These are phyloP conservation scores for Brassicogethes aeneus DNA, from an alignment of 2,888 invertebrate genomes.

Conservation along the genomic window DNA sequence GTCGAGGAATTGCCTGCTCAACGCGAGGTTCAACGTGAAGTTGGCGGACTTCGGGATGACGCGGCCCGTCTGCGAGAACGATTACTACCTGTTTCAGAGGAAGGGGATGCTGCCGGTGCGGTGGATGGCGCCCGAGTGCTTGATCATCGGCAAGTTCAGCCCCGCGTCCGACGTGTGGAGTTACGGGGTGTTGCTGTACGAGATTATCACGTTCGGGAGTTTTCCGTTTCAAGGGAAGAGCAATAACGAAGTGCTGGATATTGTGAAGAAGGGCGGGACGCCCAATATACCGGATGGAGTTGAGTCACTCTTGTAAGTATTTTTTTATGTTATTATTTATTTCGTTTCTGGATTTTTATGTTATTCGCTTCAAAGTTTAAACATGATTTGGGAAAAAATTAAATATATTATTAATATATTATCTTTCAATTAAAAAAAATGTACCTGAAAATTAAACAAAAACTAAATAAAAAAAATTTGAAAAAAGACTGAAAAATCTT, in stretches of 20 bases:
- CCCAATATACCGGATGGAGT: conserved; percentile 68
- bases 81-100: conserved; percentile 82
- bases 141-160: conserved; percentile 74
- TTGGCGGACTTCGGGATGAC: conserved; percentile 94
- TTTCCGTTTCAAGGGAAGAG: conserved; percentile 83
- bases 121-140: conserved; percentile 90
- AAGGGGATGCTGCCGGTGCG: conserved; percentile 40
- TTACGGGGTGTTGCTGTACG: conserved; percentile 78
- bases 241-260: conserved; percentile 75
- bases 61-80: conserved; percentile 75
- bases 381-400: neutral
- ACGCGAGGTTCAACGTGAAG: conserved; percentile 60
- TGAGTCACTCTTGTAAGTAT: conserved; percentile 69
- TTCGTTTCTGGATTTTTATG: conserved; percentile 5
- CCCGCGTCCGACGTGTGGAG: conserved; percentile 87
- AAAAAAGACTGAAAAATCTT: no score
- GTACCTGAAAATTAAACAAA: no score
- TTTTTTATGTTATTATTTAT: neutral
- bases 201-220: conserved; percentile 85
- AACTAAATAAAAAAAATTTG: no score
- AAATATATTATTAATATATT: no score
- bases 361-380: neutral
- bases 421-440: no score
- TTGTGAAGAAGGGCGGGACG: conserved; percentile 68
- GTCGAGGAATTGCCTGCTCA: conserved; percentile 61